Evolutionary conservation across 2,797 vertebrate species (phyloP), one percentile per base, ranked within the genome.

Genomic region (Peromyscus aztecus): DNA sequence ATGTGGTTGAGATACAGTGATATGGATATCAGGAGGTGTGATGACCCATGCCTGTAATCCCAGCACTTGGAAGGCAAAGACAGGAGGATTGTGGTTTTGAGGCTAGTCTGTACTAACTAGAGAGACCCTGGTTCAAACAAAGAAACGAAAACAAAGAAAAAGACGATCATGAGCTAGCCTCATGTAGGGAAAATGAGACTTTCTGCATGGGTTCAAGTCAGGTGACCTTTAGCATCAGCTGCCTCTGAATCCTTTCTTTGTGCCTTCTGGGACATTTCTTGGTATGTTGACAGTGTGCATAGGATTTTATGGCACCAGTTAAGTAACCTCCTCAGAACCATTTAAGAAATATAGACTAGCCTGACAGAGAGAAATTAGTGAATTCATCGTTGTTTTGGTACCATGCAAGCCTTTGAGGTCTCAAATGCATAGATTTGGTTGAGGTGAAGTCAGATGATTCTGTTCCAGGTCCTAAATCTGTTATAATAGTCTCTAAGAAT

Each of bases 281-380:
- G 49, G 21, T 92, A 63, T 77, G 43, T 87, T 96, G 78, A 21
- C 63, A 49, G 2, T 67, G 63, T 94, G 46, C 52, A 95, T 67
- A 89, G 69, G 57, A 81, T 78, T 90, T 96, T 40, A 10, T 24
- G 80, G 90, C 27, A 55, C 19, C 91, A 91, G 49, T 2, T 75
- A 69, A 65, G 57, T 73, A 57, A n/a, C 34, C 43, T 82, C 84
- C 13, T 27, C 76, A 89, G 49, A 91, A 21, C 29, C 46, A 61
- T 95, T 96, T 52, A 67, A 78, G n/a, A 96, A 95, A 75, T 89
- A n/a, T 31, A 52, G 80, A 93, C 65, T 80, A 71, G 23, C 49
- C 7, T 91, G 90, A 61, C 43, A 94, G 63, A 91, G 27, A 94
- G 78, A 94, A 49, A 69, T 87, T 87, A 77, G 37, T 75, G 63